Evolutionary conservation across 2,888 invertebrate genomes (phyloP).

Genomic region (Onthophagus sagittarius): DNA sequence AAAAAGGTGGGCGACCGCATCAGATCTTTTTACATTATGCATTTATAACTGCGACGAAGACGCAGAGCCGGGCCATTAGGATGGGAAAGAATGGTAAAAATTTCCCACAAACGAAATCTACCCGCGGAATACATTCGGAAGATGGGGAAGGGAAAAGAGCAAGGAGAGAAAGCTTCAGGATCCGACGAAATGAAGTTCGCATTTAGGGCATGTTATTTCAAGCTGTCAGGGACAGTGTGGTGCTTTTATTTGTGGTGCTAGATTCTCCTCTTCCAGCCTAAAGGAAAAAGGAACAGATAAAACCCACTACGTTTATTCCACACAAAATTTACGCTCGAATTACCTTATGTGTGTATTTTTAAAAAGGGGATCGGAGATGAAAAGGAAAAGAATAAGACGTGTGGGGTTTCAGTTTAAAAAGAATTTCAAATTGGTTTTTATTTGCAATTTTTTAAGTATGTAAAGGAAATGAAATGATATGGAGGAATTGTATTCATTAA

Average conservation of each 20-base stretch:
- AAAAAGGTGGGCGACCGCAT: no score
- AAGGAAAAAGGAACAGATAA: not conserved
- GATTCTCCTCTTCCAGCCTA: not conserved
- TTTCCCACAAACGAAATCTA: not conserved
- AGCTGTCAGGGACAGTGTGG: conserved; percentile 22
- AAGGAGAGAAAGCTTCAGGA: not conserved
- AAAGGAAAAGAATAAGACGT: no score
- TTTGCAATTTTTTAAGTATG: no score
- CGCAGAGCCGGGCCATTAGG: no score
- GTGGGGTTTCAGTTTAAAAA: no score
- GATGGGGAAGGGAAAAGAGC: not conserved
- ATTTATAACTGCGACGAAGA: not conserved
- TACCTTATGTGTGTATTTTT: no score
- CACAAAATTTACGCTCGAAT: no score
- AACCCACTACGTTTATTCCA: not conserved
- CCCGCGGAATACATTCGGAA: not conserved
- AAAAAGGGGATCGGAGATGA: no score
- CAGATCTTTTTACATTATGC: not conserved
- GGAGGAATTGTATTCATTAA: no score
- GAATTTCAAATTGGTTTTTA: no score
- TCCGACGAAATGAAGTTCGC: conserved; percentile 23
- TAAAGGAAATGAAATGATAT: no score
- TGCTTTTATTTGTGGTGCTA: conserved; percentile 12
- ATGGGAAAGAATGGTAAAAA: not conserved
- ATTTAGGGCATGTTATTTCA: conserved; percentile 22